Conservation (phyloP, 2,113 vertebrate genomes). For the Panthera tigris region DNA sequence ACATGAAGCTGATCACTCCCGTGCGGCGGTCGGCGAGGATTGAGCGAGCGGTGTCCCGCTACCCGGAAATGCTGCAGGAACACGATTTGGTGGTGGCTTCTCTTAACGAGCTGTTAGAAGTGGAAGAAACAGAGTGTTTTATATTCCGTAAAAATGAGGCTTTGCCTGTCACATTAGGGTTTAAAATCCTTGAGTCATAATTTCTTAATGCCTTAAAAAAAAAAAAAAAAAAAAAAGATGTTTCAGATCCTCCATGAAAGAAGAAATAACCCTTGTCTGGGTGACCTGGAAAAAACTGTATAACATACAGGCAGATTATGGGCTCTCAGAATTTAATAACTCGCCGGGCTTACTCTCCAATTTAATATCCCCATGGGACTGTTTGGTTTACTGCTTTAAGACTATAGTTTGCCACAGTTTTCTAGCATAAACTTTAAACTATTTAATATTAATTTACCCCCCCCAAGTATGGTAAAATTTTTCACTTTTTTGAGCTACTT, state of each 20-base stretch:
- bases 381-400: not conserved
- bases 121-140: constrained; percentile 74
- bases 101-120: constrained; percentile 78
- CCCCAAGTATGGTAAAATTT: not conserved
- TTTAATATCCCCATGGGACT: not conserved
- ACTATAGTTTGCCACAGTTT: not conserved
- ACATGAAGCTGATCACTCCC: constrained; percentile 81
- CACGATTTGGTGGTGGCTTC: constrained; percentile 83
- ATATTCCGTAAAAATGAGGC: constrained; percentile 82
- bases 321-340: not conserved
- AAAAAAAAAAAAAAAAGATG: too few species aligned
- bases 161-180: constrained; percentile 74
- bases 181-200: constrained; percentile 61
- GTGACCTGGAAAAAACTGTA: not conserved
- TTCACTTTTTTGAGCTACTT: not conserved
- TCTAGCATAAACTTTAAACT: not conserved
- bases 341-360: not conserved
- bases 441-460: not conserved
- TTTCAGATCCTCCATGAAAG: not conserved
- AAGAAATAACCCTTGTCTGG: not conserved
- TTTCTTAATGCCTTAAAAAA: not conserved
- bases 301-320: not conserved
- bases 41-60: not conserved
- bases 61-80: constrained; percentile 82
- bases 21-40: constrained; percentile 83